These are phyloP conservation scores for Gavia stellata DNA, from an alignment of 2,113 vertebrate species.

Conservation along the genomic window DNA sequence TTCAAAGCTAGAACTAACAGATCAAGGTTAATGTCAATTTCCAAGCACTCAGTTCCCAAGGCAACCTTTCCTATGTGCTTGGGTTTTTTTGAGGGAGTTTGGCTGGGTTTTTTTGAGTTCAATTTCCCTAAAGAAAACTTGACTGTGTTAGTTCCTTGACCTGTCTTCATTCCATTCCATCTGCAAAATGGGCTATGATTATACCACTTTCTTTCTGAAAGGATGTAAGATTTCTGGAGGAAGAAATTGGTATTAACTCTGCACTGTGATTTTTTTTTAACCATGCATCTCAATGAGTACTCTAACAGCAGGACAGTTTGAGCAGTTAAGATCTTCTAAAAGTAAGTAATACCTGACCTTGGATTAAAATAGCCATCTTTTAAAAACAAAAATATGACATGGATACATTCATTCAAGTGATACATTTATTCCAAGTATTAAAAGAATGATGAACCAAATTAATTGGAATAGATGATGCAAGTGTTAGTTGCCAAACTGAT, in stretches of 20 bases:
- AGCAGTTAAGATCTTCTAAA: background rate
- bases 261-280: background rate
- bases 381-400: background rate
- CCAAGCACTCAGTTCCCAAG: background rate
- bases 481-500: background rate
- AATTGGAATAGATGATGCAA: background rate
- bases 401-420: background rate
- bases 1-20: background rate
- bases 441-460: background rate
- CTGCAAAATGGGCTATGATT: background rate
- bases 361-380: background rate
- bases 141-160: fast-evolving
- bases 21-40: background rate
- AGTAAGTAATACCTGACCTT: background rate
- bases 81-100: fast-evolving
- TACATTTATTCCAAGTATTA: background rate
- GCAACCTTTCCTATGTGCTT: background rate
- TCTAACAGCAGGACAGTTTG: background rate
- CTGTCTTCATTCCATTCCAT: background rate
- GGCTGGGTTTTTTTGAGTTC: fast-evolving
- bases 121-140: background rate
- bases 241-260: background rate
- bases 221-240: background rate
- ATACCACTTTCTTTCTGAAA: background rate
- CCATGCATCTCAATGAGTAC: fast-evolving